These are phyloP conservation scores for Agriopis leucophaearia DNA, from an alignment of 2,888 invertebrate genomes.

Conservation along the genomic window DNA sequence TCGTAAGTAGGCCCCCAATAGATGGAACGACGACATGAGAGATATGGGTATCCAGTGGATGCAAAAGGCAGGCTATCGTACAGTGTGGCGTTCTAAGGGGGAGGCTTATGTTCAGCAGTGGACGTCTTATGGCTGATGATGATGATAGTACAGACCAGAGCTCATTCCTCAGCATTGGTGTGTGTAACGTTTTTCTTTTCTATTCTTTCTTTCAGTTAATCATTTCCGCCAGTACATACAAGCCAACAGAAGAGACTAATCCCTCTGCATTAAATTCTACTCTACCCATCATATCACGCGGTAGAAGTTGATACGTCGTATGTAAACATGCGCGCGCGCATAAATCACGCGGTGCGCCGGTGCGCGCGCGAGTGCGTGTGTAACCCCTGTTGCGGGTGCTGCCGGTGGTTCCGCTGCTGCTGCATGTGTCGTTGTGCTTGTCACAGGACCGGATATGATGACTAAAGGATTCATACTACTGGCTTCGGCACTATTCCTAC, in stretches of 20 bases:
- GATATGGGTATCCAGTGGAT: too few relatives aligned
- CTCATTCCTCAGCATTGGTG: too few relatives aligned
- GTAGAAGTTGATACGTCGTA: not conserved
- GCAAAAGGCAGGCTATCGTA: too few relatives aligned
- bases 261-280: not conserved
- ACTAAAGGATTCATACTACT: conserved; percentile 42
- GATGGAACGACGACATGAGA: too few relatives aligned
- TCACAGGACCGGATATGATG: conserved; percentile 35
- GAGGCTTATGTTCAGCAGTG: too few relatives aligned
- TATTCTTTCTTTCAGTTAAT: not conserved
- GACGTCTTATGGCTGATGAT: too few relatives aligned
- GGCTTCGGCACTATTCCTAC: conserved; percentile 38
- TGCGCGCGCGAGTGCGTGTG: conserved; percentile 66
- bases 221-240: not conserved
- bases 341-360: conserved; percentile 52
- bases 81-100: too few relatives aligned
- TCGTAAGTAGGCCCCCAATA: too few relatives aligned
- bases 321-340: conserved; percentile 55
- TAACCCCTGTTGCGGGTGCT: conserved; percentile 54
- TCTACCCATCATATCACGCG: not conserved
- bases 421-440: conserved; percentile 59
- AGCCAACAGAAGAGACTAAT: not conserved
- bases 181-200: not conserved
- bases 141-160: too few relatives aligned
- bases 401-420: conserved; percentile 63